Evolutionary conservation across 2,113 vertebrate species (phyloP).

Genomic region (Macrotus californicus): DNA sequence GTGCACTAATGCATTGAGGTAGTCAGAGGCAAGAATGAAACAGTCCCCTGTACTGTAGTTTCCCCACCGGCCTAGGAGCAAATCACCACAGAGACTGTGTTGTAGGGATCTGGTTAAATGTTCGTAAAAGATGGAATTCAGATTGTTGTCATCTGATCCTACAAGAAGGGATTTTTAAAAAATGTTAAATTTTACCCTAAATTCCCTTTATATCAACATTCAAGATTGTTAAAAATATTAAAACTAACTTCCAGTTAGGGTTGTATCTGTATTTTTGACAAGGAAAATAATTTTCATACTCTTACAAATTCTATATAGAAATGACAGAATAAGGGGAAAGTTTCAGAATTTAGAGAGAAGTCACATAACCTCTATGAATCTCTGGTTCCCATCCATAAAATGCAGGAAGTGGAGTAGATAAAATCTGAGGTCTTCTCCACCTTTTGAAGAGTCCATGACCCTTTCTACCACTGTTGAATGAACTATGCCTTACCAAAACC

Average conservation of each 20-base stretch:
- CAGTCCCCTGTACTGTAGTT: conserved; percentile 92
- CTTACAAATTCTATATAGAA: neutral
- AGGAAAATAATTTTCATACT: neutral
- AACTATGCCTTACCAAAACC: neutral
- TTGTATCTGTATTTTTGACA: neutral
- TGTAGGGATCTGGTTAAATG: conserved; percentile 91
- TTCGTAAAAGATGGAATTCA: conserved; percentile 94
- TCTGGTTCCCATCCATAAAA: neutral
- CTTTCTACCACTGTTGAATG: neutral
- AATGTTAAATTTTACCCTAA: conserved; percentile 36
- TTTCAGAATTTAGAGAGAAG: neutral
- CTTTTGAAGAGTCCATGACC: neutral
- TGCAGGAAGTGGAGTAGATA: neutral
- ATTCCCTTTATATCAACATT: neutral
- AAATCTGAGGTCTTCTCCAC: neutral
- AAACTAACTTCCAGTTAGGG: neutral
- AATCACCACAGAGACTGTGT: conserved; percentile 90
- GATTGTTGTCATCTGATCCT: conserved; percentile 93
- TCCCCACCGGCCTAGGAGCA: conserved; percentile 90
- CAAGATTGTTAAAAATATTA: conserved; percentile 15
- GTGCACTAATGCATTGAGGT: conserved; percentile 93
- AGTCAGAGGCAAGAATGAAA: conserved; percentile 93
- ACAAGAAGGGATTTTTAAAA: conserved; percentile 16
- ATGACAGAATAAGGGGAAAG: neutral
- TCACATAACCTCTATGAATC: neutral